phyloP scores from a whole-genome alignment of 2,113 vertebrate species.

The Dunckerocampus dactyliophorus region DNA sequence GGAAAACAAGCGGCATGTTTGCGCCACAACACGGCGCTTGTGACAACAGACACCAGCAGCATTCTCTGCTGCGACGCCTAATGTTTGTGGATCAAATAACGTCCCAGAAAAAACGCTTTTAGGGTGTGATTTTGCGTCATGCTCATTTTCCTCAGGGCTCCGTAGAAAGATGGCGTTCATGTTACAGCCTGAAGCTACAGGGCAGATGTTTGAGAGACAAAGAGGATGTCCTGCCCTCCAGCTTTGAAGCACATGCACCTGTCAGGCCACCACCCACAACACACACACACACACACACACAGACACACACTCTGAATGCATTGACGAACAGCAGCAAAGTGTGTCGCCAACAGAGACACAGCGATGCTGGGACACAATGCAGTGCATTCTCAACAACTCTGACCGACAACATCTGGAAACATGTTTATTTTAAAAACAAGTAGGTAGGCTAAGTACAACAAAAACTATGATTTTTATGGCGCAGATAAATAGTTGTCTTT shows the following conservation, averaged over 20 bases:
- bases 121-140: too few relatives aligned
- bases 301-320: too few relatives aligned
- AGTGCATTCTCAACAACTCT: background rate
- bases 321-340: background rate
- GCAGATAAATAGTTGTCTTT: background rate
- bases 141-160: too few relatives aligned
- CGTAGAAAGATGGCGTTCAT: too few relatives aligned
- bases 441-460: too few relatives aligned
- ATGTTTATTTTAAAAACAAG: background rate
- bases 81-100: too few relatives aligned
- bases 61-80: too few relatives aligned
- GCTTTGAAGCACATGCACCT: constrained; percentile 66
- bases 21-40: too few relatives aligned
- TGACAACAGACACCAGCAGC: too few relatives aligned
- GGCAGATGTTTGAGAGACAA: constrained; percentile 70
- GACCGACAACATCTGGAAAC: background rate
- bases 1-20: too few relatives aligned
- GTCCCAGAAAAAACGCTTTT: too few relatives aligned
- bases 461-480: background rate
- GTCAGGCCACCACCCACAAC: constrained; percentile 40
- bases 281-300: background rate
- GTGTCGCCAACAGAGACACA: background rate
- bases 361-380: background rate
- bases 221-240: constrained; percentile 49
- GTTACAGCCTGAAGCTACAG: constrained; percentile 23